Conservation (phyloP, 2,113 vertebrate genomes). For the Vicugna pacos region DNA sequence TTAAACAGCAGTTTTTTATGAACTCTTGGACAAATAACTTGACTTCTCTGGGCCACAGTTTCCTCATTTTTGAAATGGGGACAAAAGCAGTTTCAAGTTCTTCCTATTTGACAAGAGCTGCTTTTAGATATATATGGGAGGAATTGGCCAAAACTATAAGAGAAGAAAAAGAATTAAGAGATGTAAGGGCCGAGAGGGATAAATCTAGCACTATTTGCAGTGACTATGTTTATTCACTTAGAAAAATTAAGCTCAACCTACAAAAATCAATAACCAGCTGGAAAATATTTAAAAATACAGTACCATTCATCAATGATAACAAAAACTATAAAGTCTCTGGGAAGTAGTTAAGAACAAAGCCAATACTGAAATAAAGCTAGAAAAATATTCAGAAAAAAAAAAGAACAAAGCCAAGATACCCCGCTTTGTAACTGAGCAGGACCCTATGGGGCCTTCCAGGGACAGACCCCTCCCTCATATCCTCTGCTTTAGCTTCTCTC, state of each 20-base stretch:
- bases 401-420: background rate
- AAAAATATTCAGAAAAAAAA: no score
- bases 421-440: no score
- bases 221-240: background rate
- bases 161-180: background rate
- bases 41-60: background rate
- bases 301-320: background rate
- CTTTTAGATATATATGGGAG: background rate
- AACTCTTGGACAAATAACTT: background rate
- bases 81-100: background rate
- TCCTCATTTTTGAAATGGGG: slow-evolving; percentile 8
- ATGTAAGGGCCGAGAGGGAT: background rate
- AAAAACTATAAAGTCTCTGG: background rate
- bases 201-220: background rate
- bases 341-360: slow-evolving; percentile 3
- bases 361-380: background rate
- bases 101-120: slow-evolving; percentile 3
- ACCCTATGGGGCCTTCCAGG: no score
- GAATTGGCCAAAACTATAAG: background rate
- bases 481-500: no score
- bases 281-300: background rate
- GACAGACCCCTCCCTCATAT: no score
- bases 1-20: background rate
- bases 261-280: background rate
- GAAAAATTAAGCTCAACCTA: background rate